phyloP scores from a whole-genome alignment of 2,797 vertebrate genomes.

The Sebastolobus alascanus region DNA sequence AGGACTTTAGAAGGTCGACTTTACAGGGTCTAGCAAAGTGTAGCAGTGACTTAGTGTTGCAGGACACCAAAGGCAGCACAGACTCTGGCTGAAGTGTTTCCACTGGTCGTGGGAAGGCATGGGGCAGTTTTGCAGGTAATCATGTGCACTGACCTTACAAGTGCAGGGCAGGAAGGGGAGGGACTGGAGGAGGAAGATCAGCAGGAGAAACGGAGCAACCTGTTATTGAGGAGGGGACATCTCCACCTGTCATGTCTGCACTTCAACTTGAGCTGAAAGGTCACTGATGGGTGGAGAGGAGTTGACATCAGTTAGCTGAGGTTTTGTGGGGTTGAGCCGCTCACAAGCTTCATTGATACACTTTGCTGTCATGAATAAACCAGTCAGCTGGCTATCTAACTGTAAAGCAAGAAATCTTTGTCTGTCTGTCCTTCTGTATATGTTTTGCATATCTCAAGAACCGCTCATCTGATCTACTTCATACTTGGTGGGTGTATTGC shows the following conservation, averaged over 20 bases:
- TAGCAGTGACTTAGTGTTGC: slow-evolving; percentile 12
- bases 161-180: slow-evolving; percentile 43
- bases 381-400: background rate
- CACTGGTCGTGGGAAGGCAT: slow-evolving; percentile 23
- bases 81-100: slow-evolving; percentile 17
- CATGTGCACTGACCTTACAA: slow-evolving; percentile 56
- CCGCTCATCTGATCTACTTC: no score
- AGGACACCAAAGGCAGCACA: background rate
- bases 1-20: slow-evolving; percentile 47
- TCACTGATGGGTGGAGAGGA: slow-evolving; percentile 44
- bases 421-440: no score
- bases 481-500: no score
- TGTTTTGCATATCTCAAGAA: no score
- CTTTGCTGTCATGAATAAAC: background rate
- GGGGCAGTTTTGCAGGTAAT: slow-evolving; percentile 34
- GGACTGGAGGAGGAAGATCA: slow-evolving; percentile 48
- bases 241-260: slow-evolving; percentile 58
- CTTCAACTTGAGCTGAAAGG: slow-evolving; percentile 51
- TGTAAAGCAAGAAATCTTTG: no score
- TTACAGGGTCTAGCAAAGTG: background rate
- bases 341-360: background rate
- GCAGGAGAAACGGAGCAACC: slow-evolving; percentile 50
- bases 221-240: slow-evolving; percentile 62
- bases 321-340: slow-evolving; percentile 19
- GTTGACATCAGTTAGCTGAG: slow-evolving; percentile 21